Percentiles rank a stretch among this genome's conserved stretches.
Evolutionary conservation across 1,140 invertebrate species (phyloP).

Genomic region (Bombus waltoni): DNA sequence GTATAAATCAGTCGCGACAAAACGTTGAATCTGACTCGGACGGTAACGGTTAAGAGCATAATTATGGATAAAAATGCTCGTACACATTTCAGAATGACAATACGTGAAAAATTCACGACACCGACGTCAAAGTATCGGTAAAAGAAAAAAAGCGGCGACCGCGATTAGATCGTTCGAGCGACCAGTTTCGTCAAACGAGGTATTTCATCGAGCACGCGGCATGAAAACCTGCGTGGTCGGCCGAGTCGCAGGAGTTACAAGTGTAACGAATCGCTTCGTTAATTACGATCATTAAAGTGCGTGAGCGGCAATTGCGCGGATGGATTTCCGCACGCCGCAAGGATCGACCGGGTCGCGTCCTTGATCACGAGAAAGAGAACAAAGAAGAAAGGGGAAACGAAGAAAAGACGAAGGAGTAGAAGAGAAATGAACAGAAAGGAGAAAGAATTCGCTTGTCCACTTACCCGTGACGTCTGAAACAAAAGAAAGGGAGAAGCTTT

Average conservation of each 20-base stretch:
- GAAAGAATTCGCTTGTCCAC: conserved; percentile 60
- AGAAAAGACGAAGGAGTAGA: not conserved
- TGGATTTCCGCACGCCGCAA: conserved; percentile 36
- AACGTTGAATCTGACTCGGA: no score
- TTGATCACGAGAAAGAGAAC: not conserved
- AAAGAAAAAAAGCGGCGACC: no score
- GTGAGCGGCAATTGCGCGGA: conserved; percentile 18
- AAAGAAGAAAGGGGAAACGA: no score
- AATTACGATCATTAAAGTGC: conserved; percentile 69
- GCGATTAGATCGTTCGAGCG: conserved; percentile 55
- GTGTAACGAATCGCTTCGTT: conserved; percentile 55
- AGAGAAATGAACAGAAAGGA: not conserved
- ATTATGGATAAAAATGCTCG: not conserved
- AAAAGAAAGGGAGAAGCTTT: conserved; percentile 69
- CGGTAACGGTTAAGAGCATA: not conserved
- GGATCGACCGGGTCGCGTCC: conserved; percentile 24
- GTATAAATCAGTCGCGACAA: no score
- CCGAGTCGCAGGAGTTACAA: conserved; percentile 18
- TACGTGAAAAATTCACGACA: not conserved
- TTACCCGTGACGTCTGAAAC: conserved; percentile 83
- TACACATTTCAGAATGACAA: not conserved
- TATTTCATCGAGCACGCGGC: not conserved
- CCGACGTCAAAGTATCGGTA: not conserved
- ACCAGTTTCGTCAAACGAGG: conserved; percentile 40
- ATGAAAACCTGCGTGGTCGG: conserved; percentile 12